Evolutionary conservation across 1,140 invertebrate genomes (phyloP), one percentile per base, ranked within the genome.

Genomic region (Lysiphlebus fabarum): DNA sequence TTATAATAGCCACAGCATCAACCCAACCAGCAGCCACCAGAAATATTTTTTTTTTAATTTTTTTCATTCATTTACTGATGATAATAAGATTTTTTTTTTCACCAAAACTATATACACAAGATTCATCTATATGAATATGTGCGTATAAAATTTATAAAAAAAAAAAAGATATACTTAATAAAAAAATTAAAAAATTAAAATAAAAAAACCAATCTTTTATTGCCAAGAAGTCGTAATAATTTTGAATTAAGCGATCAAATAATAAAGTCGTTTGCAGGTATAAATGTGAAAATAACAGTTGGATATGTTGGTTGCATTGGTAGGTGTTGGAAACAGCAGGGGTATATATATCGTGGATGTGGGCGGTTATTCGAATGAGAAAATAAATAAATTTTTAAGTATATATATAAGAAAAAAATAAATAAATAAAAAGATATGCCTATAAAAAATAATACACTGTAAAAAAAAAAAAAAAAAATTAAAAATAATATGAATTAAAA

Each of bases 271-370:
- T 50, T 26, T 44, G 7, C 45, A 42, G 26, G 37, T 53, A 11
- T 38, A n/a, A 37, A 6, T 26, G 12, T 40, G 45, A 56, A 50
- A 51, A 61, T 26, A 26, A 26, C 17, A 49, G 26, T 10, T 49
- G 26, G 47, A 49, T 26, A 26, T 37, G 49, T 51, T 50, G 54
- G 42, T 65, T 67, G 69, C 75, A 72, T 73, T 75, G 75, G 75
- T 77, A 77, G 73, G 75, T 77, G 75, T 77, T 69, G 75, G 75
- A 77, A 73, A 77, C 75, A 77, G 75, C 75, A n/a, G 69, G 75
- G 75, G 69, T 71, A 71, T 66, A 26, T 26, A 57, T 38, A 69
- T 56, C 60, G 61, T 2, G 34, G 40, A 67, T 74, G 75, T 77
- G 75, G 75, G 75, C 75, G 75, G 72, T 26, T 26, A 26, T 26